These are phyloP conservation scores for Drosophila virilis DNA, from an alignment of 1,140 invertebrate genomes.

Conservation along the genomic window DNA sequence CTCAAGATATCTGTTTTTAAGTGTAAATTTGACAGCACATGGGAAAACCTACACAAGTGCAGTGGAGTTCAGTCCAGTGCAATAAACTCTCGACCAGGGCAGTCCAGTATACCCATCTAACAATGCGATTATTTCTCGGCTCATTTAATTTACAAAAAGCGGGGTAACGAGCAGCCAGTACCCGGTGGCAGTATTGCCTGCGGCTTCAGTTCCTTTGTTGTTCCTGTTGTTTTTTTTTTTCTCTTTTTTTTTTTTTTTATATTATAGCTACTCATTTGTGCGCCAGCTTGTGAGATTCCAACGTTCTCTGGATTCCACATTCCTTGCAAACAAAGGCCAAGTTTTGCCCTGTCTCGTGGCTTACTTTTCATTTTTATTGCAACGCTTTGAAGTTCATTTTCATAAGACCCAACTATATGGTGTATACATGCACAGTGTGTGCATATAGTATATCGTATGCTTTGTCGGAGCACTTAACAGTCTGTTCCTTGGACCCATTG, in stretches of 20 bases:
- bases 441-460: neutral
- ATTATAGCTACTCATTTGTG: slow-evolving; percentile 8
- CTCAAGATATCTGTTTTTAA: slow-evolving; percentile 17
- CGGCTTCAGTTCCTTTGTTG: slow-evolving; percentile 8
- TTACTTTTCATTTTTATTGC: slow-evolving; percentile 58
- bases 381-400: slow-evolving; percentile 52
- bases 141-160: slow-evolving; percentile 24
- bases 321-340: slow-evolving; percentile 49
- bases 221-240: neutral
- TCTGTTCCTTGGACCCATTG: slow-evolving; percentile 53
- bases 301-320: slow-evolving; percentile 49
- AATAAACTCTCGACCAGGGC: slow-evolving; percentile 21
- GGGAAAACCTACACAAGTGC: slow-evolving; percentile 5
- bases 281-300: slow-evolving; percentile 12
- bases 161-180: slow-evolving; percentile 9
- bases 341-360: slow-evolving; percentile 44
- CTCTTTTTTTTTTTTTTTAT: slow-evolving; percentile 1
- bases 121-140: slow-evolving; percentile 22
- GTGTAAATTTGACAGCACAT: slow-evolving; percentile 34
- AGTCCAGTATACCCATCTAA: slow-evolving; percentile 9
- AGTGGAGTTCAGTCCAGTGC: slow-evolving; percentile 15
- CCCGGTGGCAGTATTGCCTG: neutral
- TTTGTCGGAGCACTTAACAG: slow-evolving; percentile 9
- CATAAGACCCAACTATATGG: slow-evolving; percentile 8
- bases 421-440: neutral